Conservation (phyloP, 2,113 vertebrate species). For the Amia ocellicauda region DNA sequence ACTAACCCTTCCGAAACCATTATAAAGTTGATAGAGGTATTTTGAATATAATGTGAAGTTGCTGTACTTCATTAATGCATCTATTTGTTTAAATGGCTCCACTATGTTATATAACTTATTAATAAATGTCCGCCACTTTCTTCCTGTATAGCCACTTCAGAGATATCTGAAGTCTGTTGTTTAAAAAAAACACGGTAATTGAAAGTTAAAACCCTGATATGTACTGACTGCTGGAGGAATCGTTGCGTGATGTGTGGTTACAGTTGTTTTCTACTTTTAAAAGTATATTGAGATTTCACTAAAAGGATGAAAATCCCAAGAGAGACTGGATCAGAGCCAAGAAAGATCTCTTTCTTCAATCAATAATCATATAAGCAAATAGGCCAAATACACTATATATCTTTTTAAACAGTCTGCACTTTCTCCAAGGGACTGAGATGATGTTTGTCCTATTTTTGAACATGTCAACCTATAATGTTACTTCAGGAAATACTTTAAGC, state of each 20-base stretch:
- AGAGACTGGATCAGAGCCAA: not conserved
- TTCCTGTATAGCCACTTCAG: too few species aligned
- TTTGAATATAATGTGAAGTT: too few species aligned
- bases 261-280: not conserved
- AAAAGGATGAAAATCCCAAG: not conserved
- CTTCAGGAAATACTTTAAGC: not conserved
- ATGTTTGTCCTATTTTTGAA: slow-evolving; percentile 10
- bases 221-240: not conserved
- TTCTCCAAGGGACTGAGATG: not conserved
- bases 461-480: slow-evolving; percentile 8
- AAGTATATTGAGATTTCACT: not conserved
- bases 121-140: too few species aligned
- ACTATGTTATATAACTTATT: too few species aligned
- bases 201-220: not conserved
- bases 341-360: slow-evolving; percentile 22
- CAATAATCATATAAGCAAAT: slow-evolving; percentile 30
- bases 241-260: not conserved
- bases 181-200: not conserved
- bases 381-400: slow-evolving; percentile 22
- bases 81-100: too few species aligned
- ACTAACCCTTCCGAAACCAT: too few species aligned
- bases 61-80: too few species aligned
- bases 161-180: not conserved
- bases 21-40: too few species aligned
- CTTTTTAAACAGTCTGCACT: slow-evolving; percentile 23